These are phyloP conservation scores for Temnothorax longispinosus DNA, from an alignment of 1,140 invertebrate genomes.

Conservation along the genomic window DNA sequence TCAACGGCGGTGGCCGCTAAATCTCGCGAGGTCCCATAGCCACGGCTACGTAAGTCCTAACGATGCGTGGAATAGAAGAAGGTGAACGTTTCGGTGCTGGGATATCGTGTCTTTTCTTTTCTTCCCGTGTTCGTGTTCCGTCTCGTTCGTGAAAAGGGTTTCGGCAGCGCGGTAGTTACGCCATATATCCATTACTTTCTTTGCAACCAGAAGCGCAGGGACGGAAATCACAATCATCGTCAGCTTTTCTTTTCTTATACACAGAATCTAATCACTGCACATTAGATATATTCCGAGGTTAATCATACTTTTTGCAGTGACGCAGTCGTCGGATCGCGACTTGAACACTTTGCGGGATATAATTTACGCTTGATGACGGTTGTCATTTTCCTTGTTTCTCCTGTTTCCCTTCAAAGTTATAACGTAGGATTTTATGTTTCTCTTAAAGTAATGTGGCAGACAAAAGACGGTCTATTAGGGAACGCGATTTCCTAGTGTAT, in stretches of 20 bases:
- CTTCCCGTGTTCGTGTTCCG: conserved; percentile 1
- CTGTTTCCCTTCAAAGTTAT: neutral
- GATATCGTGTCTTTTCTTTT: conserved; percentile 64
- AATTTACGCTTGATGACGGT: neutral
- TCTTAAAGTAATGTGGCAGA: neutral
- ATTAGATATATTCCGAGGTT: conserved; percentile 24
- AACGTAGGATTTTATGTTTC: neutral
- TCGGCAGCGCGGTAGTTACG: conserved; percentile 28
- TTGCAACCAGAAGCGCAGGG: neutral
- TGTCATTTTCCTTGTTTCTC: neutral
- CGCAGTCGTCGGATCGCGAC: neutral
- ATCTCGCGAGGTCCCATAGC: conserved; percentile 71
- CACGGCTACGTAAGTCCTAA: conserved; percentile 67
- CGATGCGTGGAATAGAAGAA: conserved; percentile 73
- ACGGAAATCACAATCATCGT: conserved; percentile 35
- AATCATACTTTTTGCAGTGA: conserved; percentile 17
- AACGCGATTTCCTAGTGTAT: neutral
- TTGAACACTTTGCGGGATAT: neutral
- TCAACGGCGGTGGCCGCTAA: conserved; percentile 74
- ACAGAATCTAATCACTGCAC: conserved; percentile 30
- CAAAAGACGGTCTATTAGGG: conserved; percentile 34
- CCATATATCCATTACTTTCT: conserved; percentile 33
- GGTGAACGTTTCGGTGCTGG: conserved; percentile 50
- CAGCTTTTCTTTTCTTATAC: conserved; percentile 41
- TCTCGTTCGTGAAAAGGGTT: conserved; percentile 49